Base-by-base conservation (phyloP, 2,888 invertebrate species). In the Poecilus cupreus region DNA sequence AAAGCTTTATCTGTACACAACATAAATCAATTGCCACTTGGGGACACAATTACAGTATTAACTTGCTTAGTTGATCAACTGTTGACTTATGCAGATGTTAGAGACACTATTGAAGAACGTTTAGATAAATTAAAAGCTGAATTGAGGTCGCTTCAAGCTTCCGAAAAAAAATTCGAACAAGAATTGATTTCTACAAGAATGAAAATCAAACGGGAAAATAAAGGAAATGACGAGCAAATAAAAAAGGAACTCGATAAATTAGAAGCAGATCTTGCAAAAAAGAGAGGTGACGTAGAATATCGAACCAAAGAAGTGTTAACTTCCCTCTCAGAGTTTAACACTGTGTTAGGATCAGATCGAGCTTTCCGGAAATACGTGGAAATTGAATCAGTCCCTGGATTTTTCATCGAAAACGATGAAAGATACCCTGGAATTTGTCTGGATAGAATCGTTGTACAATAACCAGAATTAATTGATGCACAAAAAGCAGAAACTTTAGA, bases 51-150 rank as follows among this genome's bases (percentile, higher is more conserved):
- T 83, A 92, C 92, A 84, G 91, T 98, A 6, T 88, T 97, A 4
- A 93, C 93, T 83, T 95, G 97, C 85, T 90, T 99, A 46, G 94
- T 97, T 86, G 94, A 96, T 86, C 98, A 99, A 88, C 92, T 98
- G 78, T 89, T 98, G 22, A 96, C 96, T 0, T 98, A 96, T 87
- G 95, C 95, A 2, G 93, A 94, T 0, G 92, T 96, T 6, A 91
- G 98, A 13, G 97, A 97, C 88, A 89, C 94, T 5, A 93, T 98
- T 32, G 97, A 98, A 85, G 97, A 98, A 85, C 93, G 93, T 76
- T 91, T 94, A 82, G 97, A 97, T 20, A 94, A 94, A 82, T 91
- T 93, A 0, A 94, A 93, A 83, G 90, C 91, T 13, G 95, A 97
- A 49, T 88, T 97, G 2, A 92, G 94, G 83, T 89, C 90, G 24